phyloP scores from a whole-genome alignment of 2,797 vertebrate species.

The Dicrostonyx torquatus region DNA sequence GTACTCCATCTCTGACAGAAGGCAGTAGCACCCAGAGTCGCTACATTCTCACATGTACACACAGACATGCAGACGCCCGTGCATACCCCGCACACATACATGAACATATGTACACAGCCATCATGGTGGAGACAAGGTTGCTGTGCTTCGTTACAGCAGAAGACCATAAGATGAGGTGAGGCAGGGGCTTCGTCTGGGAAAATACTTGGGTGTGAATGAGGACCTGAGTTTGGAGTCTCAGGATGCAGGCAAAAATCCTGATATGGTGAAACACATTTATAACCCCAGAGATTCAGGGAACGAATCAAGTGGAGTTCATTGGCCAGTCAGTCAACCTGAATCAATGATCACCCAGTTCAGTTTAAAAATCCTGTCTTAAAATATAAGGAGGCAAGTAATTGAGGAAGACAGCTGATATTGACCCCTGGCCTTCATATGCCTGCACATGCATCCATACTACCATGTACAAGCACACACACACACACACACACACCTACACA shows the following conservation, averaged over 20 bases:
- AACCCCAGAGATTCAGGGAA: neutral
- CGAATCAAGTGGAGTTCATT: neutral
- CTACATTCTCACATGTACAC: neutral
- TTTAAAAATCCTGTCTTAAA: neutral
- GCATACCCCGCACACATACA: no score
- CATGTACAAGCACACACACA: neutral
- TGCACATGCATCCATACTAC: neutral
- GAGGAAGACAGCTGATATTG: neutral
- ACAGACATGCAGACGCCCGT: neutral
- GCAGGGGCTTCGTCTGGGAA: neutral
- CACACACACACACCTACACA: neutral
- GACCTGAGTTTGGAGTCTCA: neutral
- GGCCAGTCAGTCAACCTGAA: neutral
- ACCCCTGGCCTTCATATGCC: neutral
- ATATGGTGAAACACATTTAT: neutral
- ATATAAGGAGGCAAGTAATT: neutral
- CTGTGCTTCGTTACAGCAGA: neutral
- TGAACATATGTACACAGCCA: neutral
- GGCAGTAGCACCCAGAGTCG: neutral
- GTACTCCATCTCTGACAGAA: constrained; percentile 28
- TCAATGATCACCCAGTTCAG: neutral
- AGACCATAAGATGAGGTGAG: neutral
- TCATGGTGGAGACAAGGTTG: neutral
- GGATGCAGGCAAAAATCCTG: neutral
- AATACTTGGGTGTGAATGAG: neutral